Conservation (phyloP, 2,888 invertebrate genomes). For the Tenodera sinensis region DNA sequence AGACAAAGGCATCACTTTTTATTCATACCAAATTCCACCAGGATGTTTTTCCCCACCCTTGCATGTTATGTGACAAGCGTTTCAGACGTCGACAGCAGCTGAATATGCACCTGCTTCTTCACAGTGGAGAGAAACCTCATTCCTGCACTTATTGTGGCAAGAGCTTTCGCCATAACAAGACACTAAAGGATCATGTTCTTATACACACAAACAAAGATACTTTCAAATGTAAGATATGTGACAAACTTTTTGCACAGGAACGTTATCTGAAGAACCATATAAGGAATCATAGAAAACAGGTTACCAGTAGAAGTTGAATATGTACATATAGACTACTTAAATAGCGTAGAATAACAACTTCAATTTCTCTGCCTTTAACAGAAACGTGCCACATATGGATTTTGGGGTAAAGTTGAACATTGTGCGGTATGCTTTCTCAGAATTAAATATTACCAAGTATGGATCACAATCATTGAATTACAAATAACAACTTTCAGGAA, state of each 20-base stretch:
- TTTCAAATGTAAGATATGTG: constrained; percentile 13
- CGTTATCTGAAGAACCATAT: constrained; percentile 20
- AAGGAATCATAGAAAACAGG: not conserved
- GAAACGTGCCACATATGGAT: no score
- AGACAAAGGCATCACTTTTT: constrained; percentile 62
- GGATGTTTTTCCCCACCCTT: constrained; percentile 54
- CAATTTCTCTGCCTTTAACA: no score
- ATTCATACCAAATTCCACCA: constrained; percentile 59
- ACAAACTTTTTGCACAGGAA: constrained; percentile 18
- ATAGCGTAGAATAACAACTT: no score
- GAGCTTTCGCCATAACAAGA: constrained; percentile 17
- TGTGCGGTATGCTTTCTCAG: no score
- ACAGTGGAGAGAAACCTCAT: constrained; percentile 19
- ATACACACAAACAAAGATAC: constrained; percentile 18
- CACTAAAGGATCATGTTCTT: constrained; percentile 13
- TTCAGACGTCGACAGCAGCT: constrained; percentile 49
- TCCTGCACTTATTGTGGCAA: constrained; percentile 15
- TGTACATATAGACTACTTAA: no score
- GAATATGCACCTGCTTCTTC: constrained; percentile 9
- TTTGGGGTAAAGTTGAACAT: no score
- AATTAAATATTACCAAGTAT: no score
- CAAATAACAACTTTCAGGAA: no score
- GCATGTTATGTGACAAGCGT: constrained; percentile 54
- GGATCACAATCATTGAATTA: no score
- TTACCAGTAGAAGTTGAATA: not conserved